phyloP scores from a whole-genome alignment of 2,797 vertebrate species.

The Onychomys torridus region DNA sequence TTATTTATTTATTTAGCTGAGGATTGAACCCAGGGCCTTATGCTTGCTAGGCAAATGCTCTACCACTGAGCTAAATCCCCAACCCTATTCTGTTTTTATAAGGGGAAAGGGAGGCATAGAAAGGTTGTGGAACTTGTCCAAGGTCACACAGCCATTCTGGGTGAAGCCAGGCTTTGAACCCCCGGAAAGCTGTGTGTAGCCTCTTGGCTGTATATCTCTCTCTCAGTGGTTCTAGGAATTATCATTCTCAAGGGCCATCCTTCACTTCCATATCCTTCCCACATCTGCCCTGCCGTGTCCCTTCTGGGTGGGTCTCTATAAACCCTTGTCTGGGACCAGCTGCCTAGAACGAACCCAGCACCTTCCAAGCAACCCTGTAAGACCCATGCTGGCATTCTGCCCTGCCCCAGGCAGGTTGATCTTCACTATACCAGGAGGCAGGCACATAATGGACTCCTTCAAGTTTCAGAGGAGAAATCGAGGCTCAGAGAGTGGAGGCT shows the following conservation, averaged over 20 bases:
- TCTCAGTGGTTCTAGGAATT: background rate
- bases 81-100: background rate
- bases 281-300: background rate
- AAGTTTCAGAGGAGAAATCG: background rate
- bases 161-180: background rate
- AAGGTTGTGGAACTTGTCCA: background rate
- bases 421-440: background rate
- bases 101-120: background rate
- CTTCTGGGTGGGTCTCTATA: background rate
- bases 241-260: background rate
- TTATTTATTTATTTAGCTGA: too few relatives aligned
- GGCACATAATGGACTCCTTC: background rate
- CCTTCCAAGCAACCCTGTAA: background rate
- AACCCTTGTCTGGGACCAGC: background rate
- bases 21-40: too few relatives aligned
- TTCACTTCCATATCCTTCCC: background rate
- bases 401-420: background rate
- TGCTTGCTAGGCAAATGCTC: too few relatives aligned
- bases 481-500: background rate
- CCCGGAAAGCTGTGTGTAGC: too few relatives aligned
- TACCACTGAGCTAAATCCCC: too few relatives aligned
- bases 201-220: rapidly evolving
- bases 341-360: background rate
- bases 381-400: rapidly evolving
- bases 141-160: background rate